These are phyloP conservation scores for Chesias legatella DNA, from an alignment of 2,888 invertebrate genomes.

Conservation along the genomic window DNA sequence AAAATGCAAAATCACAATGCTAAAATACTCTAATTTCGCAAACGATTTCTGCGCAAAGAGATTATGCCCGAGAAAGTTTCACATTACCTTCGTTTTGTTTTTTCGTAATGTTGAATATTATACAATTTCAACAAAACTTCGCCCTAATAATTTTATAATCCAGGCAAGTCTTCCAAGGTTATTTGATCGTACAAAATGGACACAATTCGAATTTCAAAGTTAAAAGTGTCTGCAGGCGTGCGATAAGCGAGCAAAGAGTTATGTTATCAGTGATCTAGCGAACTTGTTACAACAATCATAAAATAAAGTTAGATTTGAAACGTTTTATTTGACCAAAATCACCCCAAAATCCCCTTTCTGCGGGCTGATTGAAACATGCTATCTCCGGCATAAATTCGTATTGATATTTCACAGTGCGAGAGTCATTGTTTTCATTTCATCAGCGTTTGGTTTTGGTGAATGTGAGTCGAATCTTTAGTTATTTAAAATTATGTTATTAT, in stretches of 20 bases:
- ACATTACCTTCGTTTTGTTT: too few relatives aligned
- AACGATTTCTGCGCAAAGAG: too few relatives aligned
- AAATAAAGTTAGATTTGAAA: conserved; percentile 59
- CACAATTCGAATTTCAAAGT: conserved; percentile 23
- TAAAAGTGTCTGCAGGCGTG: conserved; percentile 44
- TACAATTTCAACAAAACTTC: too few relatives aligned
- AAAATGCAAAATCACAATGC: too few relatives aligned
- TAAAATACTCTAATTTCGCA: too few relatives aligned
- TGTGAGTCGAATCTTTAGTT: background rate
- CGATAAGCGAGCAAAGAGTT: conserved; percentile 60
- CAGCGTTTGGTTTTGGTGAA: background rate
- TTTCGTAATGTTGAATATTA: too few relatives aligned
- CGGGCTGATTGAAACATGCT: conserved; percentile 31
- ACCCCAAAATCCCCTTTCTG: conserved; percentile 23
- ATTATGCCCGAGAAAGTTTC: too few relatives aligned
- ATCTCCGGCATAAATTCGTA: conserved; percentile 9
- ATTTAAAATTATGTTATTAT: too few relatives aligned
- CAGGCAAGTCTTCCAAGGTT: conserved; percentile 10
- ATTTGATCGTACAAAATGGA: conserved; percentile 16
- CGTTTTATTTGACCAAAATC: conserved; percentile 46
- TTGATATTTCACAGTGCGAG: background rate
- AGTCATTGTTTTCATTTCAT: conserved; percentile 5
- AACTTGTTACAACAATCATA: conserved; percentile 64
- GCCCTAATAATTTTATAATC: too few relatives aligned
- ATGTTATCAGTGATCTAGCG: conserved; percentile 53